A percentile compares a stretch with the other conserved stretches of the same genome.
Conservation (phyloP, 2,113 vertebrate genomes). For the Sinocyclocheilus anshuiensis region DNA sequence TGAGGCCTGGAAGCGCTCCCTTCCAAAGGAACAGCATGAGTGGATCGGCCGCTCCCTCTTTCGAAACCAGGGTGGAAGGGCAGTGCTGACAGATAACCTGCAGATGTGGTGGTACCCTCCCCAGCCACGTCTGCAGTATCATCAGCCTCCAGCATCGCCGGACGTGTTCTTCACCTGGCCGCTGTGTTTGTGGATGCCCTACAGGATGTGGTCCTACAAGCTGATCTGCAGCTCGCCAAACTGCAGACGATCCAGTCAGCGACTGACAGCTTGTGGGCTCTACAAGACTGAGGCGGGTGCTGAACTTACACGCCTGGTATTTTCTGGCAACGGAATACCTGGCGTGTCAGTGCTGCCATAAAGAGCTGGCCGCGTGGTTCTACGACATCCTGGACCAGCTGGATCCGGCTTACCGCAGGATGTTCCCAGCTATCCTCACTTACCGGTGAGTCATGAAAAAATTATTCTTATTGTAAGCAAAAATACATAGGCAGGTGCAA, state of each 20-base stretch:
- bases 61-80: background rate
- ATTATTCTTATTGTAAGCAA: background rate
- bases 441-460: constrained; percentile 1
- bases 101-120: no score
- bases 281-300: background rate
- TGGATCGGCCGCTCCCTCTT: background rate
- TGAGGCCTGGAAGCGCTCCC: background rate
- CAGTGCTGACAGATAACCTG: background rate
- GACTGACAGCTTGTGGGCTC: background rate
- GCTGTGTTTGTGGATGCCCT: no score
- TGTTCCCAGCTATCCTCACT: constrained; percentile 7
- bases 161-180: no score
- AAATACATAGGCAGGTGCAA: background rate
- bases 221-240: no score
- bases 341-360: background rate
- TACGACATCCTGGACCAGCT: background rate
- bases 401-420: background rate
- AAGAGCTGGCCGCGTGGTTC: background rate
- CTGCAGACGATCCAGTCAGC: no score
- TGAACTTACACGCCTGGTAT: no score
- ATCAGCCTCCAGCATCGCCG: no score
- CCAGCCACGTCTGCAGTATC: no score
- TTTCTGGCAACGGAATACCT: background rate
- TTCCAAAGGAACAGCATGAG: background rate
- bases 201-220: no score